Conservation (phyloP, 2,113 vertebrate genomes). For the Stigmatopora nigra region DNA sequence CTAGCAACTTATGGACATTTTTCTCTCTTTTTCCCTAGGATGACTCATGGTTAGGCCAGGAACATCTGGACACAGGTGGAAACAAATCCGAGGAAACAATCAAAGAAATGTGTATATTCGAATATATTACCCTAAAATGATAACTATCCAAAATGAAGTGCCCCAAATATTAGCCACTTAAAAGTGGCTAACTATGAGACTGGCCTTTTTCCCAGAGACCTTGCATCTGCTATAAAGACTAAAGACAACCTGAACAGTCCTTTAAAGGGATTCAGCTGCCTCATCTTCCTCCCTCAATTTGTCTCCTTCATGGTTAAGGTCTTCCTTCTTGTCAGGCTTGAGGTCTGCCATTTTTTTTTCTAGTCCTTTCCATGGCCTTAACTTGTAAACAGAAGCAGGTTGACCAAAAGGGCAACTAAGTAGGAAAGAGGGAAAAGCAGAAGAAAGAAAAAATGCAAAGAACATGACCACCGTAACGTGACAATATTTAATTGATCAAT, state of each 20-base stretch:
- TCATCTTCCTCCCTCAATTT: conserved; percentile 2
- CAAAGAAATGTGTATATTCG: conserved; percentile 43
- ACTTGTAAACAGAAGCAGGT: conserved; percentile 25
- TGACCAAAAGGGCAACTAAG: conserved; percentile 6
- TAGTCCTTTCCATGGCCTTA: conserved; percentile 48
- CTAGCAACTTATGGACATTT: background rate
- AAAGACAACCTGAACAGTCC: conserved; percentile 20
- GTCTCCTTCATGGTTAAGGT: conserved; percentile 39
- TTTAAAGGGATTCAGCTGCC: conserved; percentile 30
- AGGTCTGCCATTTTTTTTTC: conserved; percentile 33
- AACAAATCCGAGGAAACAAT: conserved; percentile 57
- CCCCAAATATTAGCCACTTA: conserved; percentile 26
- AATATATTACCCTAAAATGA: conserved; percentile 48
- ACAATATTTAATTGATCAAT: conserved; percentile 24
- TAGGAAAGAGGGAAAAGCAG: background rate
- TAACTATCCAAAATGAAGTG: conserved; percentile 55
- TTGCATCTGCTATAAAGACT: conserved; percentile 37
- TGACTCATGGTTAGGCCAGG: conserved; percentile 52
- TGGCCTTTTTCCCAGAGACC: conserved; percentile 7
- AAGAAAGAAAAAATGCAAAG: conserved; percentile 7
- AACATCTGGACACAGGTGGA: conserved; percentile 56
- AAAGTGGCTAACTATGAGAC: conserved; percentile 11
- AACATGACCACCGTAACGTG: conserved; percentile 20
- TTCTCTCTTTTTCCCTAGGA: conserved; percentile 43
- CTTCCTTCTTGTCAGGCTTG: conserved; percentile 34